These are phyloP conservation scores for Elymnias hypermnestra DNA, from an alignment of 1,140 invertebrate genomes.

Conservation along the genomic window DNA sequence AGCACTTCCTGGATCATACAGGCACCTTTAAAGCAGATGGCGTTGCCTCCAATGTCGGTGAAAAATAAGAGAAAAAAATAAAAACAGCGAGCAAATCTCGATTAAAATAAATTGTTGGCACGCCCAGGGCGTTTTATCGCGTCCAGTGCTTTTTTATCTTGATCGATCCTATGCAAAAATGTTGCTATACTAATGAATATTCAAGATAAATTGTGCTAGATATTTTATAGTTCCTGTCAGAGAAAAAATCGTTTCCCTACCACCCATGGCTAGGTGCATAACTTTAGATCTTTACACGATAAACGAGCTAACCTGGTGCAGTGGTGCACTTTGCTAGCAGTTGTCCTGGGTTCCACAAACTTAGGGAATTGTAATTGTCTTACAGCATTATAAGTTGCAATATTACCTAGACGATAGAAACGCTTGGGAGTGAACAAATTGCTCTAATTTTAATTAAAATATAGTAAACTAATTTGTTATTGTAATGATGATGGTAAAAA, in stretches of 20 bases:
- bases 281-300: no score
- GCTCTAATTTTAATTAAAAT: no score
- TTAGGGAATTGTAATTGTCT: no score
- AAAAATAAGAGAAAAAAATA: constrained; percentile 26
- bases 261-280: constrained; percentile 35
- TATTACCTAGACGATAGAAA: no score
- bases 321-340: no score
- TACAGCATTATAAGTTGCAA: no score
- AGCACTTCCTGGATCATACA: constrained; percentile 48
- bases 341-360: no score
- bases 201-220: constrained; percentile 47
- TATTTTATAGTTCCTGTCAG: constrained; percentile 44
- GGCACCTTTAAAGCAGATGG: constrained; percentile 63
- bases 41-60: constrained; percentile 11
- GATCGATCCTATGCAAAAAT: constrained; percentile 47
- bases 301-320: no score
- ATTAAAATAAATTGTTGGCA: constrained; percentile 62
- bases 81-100: constrained; percentile 40
- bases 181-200: constrained; percentile 47
- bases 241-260: constrained; percentile 35
- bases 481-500: no score
- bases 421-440: no score
- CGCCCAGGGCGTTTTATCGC: constrained; percentile 46
- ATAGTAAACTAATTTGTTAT: no score
- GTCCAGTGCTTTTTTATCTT: constrained; percentile 21